phyloP scores from a whole-genome alignment of 2,113 vertebrate species.

The Macquaria australasica region DNA sequence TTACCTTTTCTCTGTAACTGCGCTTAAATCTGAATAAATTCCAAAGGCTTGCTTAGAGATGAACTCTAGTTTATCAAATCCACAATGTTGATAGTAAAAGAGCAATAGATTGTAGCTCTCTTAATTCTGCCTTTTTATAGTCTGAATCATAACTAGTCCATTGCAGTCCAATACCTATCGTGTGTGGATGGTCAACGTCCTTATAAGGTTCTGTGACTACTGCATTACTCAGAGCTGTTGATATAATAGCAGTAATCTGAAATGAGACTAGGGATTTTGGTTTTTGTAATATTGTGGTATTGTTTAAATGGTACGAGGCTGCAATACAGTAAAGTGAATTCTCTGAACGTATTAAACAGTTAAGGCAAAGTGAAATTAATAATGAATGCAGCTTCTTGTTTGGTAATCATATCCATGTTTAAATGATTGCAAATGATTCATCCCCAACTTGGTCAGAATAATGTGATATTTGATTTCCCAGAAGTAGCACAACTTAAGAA shows the following conservation, averaged over 20 bases:
- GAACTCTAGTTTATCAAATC: background rate
- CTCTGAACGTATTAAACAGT: background rate
- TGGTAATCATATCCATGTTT: background rate
- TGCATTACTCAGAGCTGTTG: constrained; percentile 13
- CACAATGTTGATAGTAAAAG: background rate
- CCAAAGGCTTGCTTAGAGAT: background rate
- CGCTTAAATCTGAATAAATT: constrained; percentile 35
- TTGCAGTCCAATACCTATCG: background rate
- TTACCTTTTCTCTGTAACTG: background rate
- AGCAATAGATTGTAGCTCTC: background rate
- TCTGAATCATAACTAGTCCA: background rate
- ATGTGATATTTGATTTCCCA: constrained; percentile 2
- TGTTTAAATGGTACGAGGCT: background rate
- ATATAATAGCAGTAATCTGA: background rate
- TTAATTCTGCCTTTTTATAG: background rate
- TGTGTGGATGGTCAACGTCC: background rate
- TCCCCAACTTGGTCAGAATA: background rate
- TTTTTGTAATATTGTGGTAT: background rate
- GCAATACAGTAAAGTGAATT: background rate
- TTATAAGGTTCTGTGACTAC: background rate
- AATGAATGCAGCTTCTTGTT: background rate
- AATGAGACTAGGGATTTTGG: background rate
- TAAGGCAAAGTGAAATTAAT: background rate
- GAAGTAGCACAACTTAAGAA: constrained; percentile 7
- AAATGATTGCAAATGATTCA: background rate